Conservation (phyloP, 2,888 invertebrate genomes). For the Amiota mariae region DNA sequence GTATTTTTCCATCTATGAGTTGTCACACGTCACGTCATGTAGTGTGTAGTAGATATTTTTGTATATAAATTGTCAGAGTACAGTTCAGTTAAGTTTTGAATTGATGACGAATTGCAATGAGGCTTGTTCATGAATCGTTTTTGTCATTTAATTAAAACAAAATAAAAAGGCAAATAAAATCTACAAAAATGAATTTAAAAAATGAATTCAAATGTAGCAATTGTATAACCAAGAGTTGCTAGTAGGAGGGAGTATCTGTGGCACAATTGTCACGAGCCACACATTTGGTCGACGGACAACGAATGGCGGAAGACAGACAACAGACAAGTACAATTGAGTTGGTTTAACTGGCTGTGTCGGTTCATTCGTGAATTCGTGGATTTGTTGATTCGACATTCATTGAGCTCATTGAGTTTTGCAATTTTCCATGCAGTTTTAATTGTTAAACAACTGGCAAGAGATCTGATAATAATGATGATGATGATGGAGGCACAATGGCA, state of each 20-base stretch:
- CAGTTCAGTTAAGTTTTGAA: neutral
- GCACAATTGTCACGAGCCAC: constrained; percentile 65
- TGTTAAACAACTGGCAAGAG: constrained; percentile 18
- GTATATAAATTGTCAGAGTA: no score
- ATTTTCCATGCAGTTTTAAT: constrained; percentile 28
- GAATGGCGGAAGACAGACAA: neutral
- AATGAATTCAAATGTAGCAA: constrained; percentile 63
- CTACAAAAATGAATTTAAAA: constrained; percentile 14
- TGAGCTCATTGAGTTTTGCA: constrained; percentile 24
- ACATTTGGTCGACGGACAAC: constrained; percentile 53
- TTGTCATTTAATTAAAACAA: constrained; percentile 59
- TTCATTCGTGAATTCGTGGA: no score
- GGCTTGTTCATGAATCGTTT: constrained; percentile 5
- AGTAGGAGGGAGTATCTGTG: neutral
- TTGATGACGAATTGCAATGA: constrained; percentile 22
- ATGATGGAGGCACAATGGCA: constrained; percentile 1
- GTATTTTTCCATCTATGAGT: neutral
- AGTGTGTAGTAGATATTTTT: no score
- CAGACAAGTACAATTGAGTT: constrained; percentile 13
- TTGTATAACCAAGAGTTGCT: constrained; percentile 56
- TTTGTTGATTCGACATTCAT: neutral
- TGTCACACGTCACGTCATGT: neutral
- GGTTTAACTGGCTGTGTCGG: neutral
- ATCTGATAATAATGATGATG: neutral
- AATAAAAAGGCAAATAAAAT: constrained; percentile 49